A percentile compares a stretch with the other conserved stretches of the same genome.
phyloP scores from a whole-genome alignment of 2,888 invertebrate species.

The Tetheella fluctuosa region DNA sequence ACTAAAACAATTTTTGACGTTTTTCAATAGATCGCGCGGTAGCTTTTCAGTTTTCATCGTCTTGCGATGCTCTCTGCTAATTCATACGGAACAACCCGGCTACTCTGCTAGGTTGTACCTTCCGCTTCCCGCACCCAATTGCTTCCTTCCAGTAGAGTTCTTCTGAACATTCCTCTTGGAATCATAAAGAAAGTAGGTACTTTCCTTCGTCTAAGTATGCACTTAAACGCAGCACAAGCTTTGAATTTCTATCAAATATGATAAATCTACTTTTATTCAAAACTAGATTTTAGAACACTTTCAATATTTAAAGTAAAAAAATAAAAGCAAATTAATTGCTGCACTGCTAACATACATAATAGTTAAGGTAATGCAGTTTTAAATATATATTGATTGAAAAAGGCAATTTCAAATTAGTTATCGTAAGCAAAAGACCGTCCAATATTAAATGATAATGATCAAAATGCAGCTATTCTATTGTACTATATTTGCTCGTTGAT shows the following conservation, averaged over 20 bases:
- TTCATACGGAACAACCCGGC: constrained; percentile 6
- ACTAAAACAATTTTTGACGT: background rate
- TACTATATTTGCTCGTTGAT: constrained; percentile 11
- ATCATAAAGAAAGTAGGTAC: background rate
- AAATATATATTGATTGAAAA: too few species aligned
- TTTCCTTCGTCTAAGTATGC: background rate
- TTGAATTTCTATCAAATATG: background rate
- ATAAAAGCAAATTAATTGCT: too few species aligned
- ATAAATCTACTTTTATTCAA: too few species aligned
- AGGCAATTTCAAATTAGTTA: too few species aligned
- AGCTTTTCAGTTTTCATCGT: constrained; percentile 1
- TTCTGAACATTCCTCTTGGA: constrained; percentile 3
- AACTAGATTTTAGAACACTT: too few species aligned
- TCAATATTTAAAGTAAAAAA: too few species aligned
- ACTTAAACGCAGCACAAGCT: background rate
- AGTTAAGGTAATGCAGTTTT: too few species aligned
- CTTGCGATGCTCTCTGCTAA: background rate
- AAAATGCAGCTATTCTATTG: background rate
- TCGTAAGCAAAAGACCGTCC: too few species aligned
- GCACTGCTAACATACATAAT: too few species aligned
- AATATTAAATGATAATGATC: background rate
- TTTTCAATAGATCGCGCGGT: background rate
- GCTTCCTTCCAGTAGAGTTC: constrained; percentile 8
- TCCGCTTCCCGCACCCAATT: constrained; percentile 4
- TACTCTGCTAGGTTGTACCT: background rate